phyloP scores from a whole-genome alignment of 2,113 vertebrate species.

The Cygnus atratus region DNA sequence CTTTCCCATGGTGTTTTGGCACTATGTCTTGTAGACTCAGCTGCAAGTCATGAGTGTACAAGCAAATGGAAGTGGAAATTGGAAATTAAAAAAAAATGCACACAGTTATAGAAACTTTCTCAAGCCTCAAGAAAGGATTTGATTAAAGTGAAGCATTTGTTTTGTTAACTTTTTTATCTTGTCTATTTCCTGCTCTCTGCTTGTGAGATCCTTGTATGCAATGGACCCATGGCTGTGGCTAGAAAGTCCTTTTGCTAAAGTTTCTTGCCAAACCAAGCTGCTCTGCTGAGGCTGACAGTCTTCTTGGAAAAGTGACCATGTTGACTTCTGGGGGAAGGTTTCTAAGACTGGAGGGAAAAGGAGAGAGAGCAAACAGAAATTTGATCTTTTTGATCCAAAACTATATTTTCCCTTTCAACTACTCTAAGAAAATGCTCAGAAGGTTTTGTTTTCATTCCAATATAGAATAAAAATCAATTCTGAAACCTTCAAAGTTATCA shows the following conservation, averaged over 20 bases:
- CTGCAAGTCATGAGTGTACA: not conserved
- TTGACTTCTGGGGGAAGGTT: not conserved
- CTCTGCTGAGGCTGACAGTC: not conserved
- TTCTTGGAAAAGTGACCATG: not conserved
- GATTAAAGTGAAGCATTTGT: not conserved
- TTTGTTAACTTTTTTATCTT: not conserved
- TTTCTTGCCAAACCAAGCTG: not conserved
- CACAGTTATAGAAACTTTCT: not conserved
- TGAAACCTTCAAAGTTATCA: constrained; percentile 14
- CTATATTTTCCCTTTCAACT: not conserved
- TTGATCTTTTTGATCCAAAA: not conserved
- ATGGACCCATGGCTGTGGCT: not conserved
- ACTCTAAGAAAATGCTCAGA: not conserved
- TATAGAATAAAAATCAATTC: constrained; percentile 9
- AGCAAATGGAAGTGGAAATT: not conserved
- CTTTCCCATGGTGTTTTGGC: not conserved
- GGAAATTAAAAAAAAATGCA: not conserved
- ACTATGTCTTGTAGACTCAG: not conserved
- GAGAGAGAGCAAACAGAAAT: not conserved
- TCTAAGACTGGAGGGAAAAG: not conserved
- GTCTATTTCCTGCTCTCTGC: not conserved
- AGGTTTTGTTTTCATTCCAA: constrained; percentile 33
- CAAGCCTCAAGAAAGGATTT: not conserved
- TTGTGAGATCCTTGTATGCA: not conserved
- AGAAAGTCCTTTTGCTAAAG: not conserved